Evolutionary conservation across 2,113 vertebrate genomes (phyloP).

Genomic region (Myrmophylax atrothorax): DNA sequence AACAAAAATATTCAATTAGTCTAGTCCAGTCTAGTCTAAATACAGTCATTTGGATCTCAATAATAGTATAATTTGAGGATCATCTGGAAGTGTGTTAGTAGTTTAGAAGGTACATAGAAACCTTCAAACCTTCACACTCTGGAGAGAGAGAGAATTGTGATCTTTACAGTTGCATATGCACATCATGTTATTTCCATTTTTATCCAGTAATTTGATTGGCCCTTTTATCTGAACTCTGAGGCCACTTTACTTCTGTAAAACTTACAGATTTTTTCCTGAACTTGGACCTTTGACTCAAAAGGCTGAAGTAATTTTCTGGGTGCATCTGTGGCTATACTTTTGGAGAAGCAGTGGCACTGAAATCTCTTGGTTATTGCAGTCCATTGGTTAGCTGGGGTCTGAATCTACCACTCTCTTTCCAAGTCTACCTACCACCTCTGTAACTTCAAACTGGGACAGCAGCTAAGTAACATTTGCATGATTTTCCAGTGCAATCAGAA

Average conservation of each 20-base stretch:
- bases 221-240: neutral
- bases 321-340: neutral
- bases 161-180: neutral
- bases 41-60: neutral
- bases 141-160: neutral
- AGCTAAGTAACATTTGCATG: neutral
- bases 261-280: neutral
- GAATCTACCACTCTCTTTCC: fast-evolving
- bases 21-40: neutral
- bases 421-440: neutral
- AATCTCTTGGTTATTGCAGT: neutral
- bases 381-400: neutral
- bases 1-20: neutral
- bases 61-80: neutral
- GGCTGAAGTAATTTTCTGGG: neutral
- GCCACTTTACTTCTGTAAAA: neutral
- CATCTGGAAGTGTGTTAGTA: neutral
- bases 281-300: neutral
- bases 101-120: neutral
- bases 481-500: neutral
- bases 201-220: neutral
- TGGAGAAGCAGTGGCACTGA: neutral
- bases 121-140: neutral
- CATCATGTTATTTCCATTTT: neutral
- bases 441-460: neutral